Percentiles rank a stretch among this genome's conserved stretches.
phyloP scores from a whole-genome alignment of 2,113 vertebrate species.

The Odocoileus virginianus region DNA sequence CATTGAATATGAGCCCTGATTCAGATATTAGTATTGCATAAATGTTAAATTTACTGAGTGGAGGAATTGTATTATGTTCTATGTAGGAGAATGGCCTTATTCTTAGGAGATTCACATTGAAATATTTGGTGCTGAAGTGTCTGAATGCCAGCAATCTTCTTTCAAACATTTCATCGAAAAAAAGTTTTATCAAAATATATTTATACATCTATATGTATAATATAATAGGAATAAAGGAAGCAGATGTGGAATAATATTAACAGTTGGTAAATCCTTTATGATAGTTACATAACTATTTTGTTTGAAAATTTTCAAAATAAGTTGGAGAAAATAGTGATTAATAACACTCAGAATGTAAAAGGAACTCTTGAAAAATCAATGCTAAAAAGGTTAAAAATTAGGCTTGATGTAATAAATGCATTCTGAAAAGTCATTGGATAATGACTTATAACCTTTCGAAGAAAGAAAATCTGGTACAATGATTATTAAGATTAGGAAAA shows the following conservation, averaged over 20 bases:
- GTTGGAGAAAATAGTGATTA: not conserved
- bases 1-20: not conserved
- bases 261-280: not conserved
- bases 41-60: not conserved
- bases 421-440: constrained; percentile 5
- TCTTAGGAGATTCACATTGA: not conserved
- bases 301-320: not conserved
- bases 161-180: not conserved
- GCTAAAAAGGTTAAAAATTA: not conserved
- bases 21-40: not conserved
- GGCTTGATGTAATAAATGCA: not conserved
- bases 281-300: not conserved
- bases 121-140: not conserved
- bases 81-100: not conserved
- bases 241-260: not conserved
- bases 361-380: not conserved
- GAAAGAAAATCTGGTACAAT: not conserved
- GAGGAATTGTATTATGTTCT: not conserved
- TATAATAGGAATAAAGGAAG: not conserved
- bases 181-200: not conserved
- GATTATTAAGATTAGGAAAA: not conserved
- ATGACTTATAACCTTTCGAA: not conserved
- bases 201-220: not conserved
- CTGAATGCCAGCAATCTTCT: not conserved
- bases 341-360: not conserved